A percentile compares a stretch with the other conserved stretches of the same genome.
Conservation (phyloP, 1,140 invertebrate genomes). For the Pogonomyrmex barbatus region DNA sequence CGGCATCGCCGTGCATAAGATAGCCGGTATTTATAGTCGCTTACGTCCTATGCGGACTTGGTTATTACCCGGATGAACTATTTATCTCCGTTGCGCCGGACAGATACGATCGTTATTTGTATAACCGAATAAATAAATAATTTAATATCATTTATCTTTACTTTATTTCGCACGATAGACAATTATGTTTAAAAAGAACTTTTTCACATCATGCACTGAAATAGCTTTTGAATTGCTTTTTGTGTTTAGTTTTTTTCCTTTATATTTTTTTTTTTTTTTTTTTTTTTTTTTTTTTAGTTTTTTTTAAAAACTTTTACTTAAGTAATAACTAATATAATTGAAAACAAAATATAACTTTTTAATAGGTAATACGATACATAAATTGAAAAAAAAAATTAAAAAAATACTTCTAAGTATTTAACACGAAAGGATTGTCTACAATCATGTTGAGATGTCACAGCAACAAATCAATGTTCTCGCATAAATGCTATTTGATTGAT, state of each 20-base stretch:
- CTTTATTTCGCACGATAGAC: neutral
- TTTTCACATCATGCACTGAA: neutral
- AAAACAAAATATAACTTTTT: neutral
- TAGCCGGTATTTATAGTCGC: conserved; percentile 60
- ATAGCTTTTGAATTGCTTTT: too few relatives aligned
- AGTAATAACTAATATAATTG: too few relatives aligned
- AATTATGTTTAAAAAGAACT: neutral
- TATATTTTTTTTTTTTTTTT: neutral
- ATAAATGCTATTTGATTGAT: conserved; percentile 45
- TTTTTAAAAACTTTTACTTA: too few relatives aligned
- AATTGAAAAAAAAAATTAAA: neutral
- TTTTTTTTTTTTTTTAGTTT: neutral
- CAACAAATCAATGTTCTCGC: conserved; percentile 47
- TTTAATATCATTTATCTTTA: neutral
- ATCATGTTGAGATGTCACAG: neutral
- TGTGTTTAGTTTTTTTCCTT: too few relatives aligned
- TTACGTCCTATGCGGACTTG: conserved; percentile 55
- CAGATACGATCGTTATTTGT: conserved; percentile 25
- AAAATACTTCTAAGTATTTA: neutral
- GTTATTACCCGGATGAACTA: conserved; percentile 52
- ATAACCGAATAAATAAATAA: conserved; percentile 19
- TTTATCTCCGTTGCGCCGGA: conserved; percentile 23
- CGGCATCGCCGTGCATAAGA: conserved; percentile 41
- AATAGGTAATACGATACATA: too few relatives aligned
- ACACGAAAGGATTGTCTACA: neutral